Base-by-base conservation (phyloP, 1,140 invertebrate genomes). In the Tetragonula clypearis region DNA sequence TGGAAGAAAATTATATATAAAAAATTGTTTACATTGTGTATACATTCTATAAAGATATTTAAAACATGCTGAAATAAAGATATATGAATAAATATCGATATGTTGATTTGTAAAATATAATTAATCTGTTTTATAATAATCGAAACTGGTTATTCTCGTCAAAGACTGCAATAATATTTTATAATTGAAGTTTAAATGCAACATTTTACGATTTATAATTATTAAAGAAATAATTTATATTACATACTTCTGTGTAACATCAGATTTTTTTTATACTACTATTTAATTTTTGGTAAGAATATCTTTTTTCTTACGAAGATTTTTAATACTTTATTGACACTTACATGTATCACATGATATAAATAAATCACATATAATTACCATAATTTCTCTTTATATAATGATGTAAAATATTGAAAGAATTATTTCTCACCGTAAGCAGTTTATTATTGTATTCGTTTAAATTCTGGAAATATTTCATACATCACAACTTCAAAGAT, bases 401-500 rank as follows among this genome's bases (percentile, higher is more conserved):
- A 65, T 11, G 12, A 78, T 23, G 14, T 5, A 66, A 66, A 65
- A 56, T 62, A 30, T 5, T 17, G 75, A 75, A 53, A 69, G 53
- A 60, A 23, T 30, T 30, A 1, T 30, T 2, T 30, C 30, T 77
- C 53, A 1, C n/a, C n/a, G 15, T 26, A 9, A 14, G 21, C 14
- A 58, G 9, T 72, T 74, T 60, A 73, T 74, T 60, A 73, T 73
- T 84, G 60, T n/a, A 53, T 66, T 87, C 91, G 26, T 95, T 95
- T 88, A 96, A 97, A 95, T 94, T 98, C 97, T 68, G 97, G 97
- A 95, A 97, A 97, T 90, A 97, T 95, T 94, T 97, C 96, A 88
- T 97, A 95, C 90, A 97, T 96, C 30, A 97, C 93, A 68, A 97
- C 95, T 94, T 97, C 97, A 86, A 97, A 96, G 66, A 97, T 95